Evolutionary conservation across 1,140 invertebrate species (phyloP), one percentile per base, ranked within the genome.

Genomic region (Zaprionus davidi): DNA sequence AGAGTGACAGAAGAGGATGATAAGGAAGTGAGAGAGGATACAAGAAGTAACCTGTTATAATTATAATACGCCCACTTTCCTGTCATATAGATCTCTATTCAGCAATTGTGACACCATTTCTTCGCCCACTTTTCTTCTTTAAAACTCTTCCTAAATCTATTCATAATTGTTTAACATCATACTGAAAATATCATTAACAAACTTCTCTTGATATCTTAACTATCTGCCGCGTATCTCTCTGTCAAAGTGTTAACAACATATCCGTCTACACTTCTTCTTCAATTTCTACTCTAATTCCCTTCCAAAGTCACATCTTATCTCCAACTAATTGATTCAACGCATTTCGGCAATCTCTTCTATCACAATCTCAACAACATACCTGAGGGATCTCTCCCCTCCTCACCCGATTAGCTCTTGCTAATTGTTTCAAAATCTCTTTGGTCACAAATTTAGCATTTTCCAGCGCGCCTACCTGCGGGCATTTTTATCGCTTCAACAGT

Each of bases 401-500:
- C 38, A 34, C 6, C n/a, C 41, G 41, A 7, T 44, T 44, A 44
- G 41, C 41, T 17, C n/a, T 9, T 17, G 41, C 41, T 46, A 46
- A 46, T 46, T 46, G 41, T 46, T 46, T 46, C n/a, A 46, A 46
- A 46, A 46, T 46, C 41, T 46, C 6, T 44, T 44, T 44, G 41
- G 41, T 6, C 41, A 46, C 41, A 46, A 46, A 46, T 17, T 46
- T 46, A 17, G 15, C 5, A 15, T n/a, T 7, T n/a, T 46, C 2
- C 41, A 9, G 31, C 9, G n/a, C 12, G 34, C 41, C 41, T 46
- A 46, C 41, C 41, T 46, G n/a, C n/a, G n/a, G n/a, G 41, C n/a
- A 17, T 46, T 46, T 46, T 46, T 46, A 46, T 46, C 2, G 41
- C 41, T 41, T 15, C 38, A 41, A 15, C 38, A n/a, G 38, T 6